Percentiles rank a stretch among this genome's conserved stretches.
phyloP scores from a whole-genome alignment of 2,113 vertebrate species.

The Gymnocephalus cernua region DNA sequence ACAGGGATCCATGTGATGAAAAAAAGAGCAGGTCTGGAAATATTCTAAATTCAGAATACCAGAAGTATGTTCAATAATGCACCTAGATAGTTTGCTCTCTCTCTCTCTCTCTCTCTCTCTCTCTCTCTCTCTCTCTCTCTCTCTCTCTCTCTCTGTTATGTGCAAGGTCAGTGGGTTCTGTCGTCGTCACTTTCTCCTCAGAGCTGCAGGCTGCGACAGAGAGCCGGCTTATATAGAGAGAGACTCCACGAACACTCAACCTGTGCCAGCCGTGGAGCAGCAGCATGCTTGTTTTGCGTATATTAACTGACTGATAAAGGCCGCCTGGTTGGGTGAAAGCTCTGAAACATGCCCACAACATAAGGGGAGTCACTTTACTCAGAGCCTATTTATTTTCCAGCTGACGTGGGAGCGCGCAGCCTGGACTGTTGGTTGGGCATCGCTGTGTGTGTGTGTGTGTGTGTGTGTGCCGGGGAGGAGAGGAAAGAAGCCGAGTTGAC shows the following conservation, averaged over 20 bases:
- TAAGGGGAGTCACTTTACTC: slow-evolving; percentile 63
- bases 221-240: slow-evolving; percentile 48
- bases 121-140: slow-evolving; percentile 2
- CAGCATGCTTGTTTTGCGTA: slow-evolving; percentile 30
- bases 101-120: slow-evolving; percentile 21
- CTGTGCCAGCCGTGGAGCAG: slow-evolving; percentile 50
- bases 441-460: neutral
- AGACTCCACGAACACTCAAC: slow-evolving; percentile 40
- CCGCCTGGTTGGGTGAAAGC: slow-evolving; percentile 29
- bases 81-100: slow-evolving; percentile 50
- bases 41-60: slow-evolving; percentile 44
- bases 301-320: slow-evolving; percentile 23
- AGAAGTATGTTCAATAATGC: slow-evolving; percentile 65
- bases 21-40: slow-evolving; percentile 10
- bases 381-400: slow-evolving; percentile 54
- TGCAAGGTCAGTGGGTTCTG: slow-evolving; percentile 84
- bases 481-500: slow-evolving; percentile 48
- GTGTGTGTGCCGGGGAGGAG: slow-evolving; percentile 25
- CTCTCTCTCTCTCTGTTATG: slow-evolving; percentile 37
- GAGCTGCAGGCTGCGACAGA: slow-evolving; percentile 62
- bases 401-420: slow-evolving; percentile 62
- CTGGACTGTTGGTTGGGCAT: slow-evolving; percentile 56
- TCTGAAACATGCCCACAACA: slow-evolving; percentile 53
- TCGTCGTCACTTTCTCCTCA: slow-evolving; percentile 74
- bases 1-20: slow-evolving; percentile 4